phyloP scores from a whole-genome alignment of 2,113 vertebrate genomes.

The Tylochromis polylepis region DNA sequence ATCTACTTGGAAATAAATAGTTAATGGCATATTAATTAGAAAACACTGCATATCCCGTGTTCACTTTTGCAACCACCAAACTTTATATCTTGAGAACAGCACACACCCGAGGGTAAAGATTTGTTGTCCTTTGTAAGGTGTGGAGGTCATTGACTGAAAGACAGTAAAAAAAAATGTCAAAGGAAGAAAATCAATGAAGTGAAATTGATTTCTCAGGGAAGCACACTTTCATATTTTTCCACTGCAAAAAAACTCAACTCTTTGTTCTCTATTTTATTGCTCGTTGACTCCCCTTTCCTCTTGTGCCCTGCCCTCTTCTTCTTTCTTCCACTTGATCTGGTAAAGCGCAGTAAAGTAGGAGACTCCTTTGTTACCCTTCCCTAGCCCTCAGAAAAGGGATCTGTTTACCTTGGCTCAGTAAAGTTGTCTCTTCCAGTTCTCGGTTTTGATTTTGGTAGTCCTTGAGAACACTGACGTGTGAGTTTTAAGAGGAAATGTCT shows the following conservation, averaged over 20 bases:
- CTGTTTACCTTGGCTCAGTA: not conserved
- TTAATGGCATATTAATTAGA: conserved; percentile 13
- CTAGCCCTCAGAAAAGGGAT: not conserved
- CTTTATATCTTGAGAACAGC: not conserved
- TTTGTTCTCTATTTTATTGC: conserved; percentile 33
- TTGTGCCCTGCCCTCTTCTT: not conserved
- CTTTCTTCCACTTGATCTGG: not conserved
- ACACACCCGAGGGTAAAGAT: not conserved
- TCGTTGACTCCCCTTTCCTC: conserved; percentile 26
- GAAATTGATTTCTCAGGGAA: conserved; percentile 44
- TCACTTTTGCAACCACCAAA: not conserved
- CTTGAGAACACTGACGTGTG: not conserved
- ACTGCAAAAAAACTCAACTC: conserved; percentile 16
- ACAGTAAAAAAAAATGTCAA: not conserved
- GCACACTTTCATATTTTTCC: conserved; percentile 32
- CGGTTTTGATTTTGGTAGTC: not conserved
- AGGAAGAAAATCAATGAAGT: conserved; percentile 43
- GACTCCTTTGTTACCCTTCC: not conserved
- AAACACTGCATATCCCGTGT: not conserved
- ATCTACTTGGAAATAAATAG: not conserved
- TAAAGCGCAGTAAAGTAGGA: not conserved
- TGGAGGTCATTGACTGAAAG: conserved; percentile 9
- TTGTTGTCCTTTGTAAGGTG: not conserved
- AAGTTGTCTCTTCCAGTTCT: not conserved
- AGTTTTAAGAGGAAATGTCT: not conserved